Base-by-base conservation (phyloP, 2,797 vertebrate species). In the Melanogrammus aeglefinus region DNA sequence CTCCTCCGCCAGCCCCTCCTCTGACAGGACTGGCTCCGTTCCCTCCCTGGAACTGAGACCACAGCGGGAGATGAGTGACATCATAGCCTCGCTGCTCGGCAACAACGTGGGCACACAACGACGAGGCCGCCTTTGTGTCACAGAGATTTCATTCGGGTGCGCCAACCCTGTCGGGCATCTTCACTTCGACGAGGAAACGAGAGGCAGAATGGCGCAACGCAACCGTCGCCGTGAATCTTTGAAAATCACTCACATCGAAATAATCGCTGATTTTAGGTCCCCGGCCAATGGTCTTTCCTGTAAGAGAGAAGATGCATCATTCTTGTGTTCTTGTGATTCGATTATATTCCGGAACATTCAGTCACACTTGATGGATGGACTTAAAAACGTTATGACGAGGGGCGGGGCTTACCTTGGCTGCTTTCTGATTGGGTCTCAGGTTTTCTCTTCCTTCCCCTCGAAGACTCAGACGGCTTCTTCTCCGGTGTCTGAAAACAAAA, bases 251-350 rank as follows among this genome's bases (percentile, higher is more conserved):
- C 94, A 99, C 98, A 92, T 99, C 98, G 95, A 99, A 99, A 94
- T 98, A 99, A 93, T 99, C 98, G 88, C 98, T 99, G 93, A 99
- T 99, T 95, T 99, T 99, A 92, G 96, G 96, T 93, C 97, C 96
- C 92, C 98, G 96, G 85, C 93, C 95, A 83, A 94, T 94, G 73
- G 95, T 95, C 93, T 99, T 99, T 86, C 97, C 98, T 99, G 89
- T 72, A 9, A 80, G 72, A 39, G n/a, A 4, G 75, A 82, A 81
- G 75, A n/a, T 78, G 39, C 87, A 76, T 79, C 1, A 39, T n/a
- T 7, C 7, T 24, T 63, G 57, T 69, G n/a, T 69, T 69, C 29
- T n/a, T n/a, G n/a, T 12, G n/a, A 69, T 69, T 27, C 24, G 83
- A 36, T 36, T 33, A 33, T 33, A 33, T 2, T 36, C 39, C 73